Evolutionary conservation across 2,888 invertebrate genomes (phyloP), one percentile per base, ranked within the genome.

Genomic region (Chalcis sispes): DNA sequence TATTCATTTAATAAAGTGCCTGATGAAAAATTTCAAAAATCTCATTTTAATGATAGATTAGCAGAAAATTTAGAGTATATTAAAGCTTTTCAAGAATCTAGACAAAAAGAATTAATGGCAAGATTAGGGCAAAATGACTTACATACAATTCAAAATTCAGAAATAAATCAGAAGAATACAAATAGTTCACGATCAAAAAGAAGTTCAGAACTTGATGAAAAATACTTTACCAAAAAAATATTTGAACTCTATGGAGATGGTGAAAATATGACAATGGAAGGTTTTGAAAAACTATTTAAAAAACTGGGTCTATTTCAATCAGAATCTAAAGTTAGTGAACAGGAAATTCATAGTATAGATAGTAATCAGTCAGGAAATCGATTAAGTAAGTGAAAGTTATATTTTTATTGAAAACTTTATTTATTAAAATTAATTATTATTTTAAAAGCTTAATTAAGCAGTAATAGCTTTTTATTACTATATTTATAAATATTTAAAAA

Each of bases 231-330:
- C 64, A 91, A 91, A 77, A 92, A 93, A 85, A 91, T 95, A 71
- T 94, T 95, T 86, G 89, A 90, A 52, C 89, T 91, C 83, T 94
- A 92, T 83, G 94, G 94, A 0, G 92, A 93, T 83, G 91, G 91
- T 0, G 90, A 90, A 5, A 91, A 90, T 48, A 91, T 93, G 89
- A 92, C 92, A 10, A 91, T 94, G 89, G 91, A 91, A 3, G 93
- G 93, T n/a, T 95, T 95, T 82, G 92, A 93, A 79, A 91, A 89
- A 67, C 91, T 95, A 89, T 89, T 95, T 10, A 89, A 90, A 65
- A 91, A 90, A 54, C 83, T 94, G 79, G 91, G 92, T 20, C 88
- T 94, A 2, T 87, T 90, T 70, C 90, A 90, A 75, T 85, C 93
- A 78, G 85, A 92, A 25, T 86, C 89, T 13, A 90, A 90, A 18